phyloP scores from a whole-genome alignment of 2,797 vertebrate genomes.

The Mareca penelope region DNA sequence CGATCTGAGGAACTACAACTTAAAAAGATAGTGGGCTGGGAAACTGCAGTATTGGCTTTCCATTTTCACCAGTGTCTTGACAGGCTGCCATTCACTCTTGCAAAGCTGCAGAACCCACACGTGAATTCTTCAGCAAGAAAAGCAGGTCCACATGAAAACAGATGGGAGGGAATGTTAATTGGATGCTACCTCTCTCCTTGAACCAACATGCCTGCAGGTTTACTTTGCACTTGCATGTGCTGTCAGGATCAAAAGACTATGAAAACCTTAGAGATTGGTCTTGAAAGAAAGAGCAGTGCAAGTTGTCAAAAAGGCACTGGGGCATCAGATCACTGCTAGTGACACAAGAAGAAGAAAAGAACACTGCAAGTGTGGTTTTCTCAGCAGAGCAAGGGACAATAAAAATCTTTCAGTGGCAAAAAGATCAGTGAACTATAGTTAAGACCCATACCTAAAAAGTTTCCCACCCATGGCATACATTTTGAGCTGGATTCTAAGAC shows the following conservation, averaged over 20 bases:
- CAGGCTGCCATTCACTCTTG: background rate
- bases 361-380: background rate
- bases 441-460: background rate
- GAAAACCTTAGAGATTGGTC: background rate
- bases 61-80: fast-evolving
- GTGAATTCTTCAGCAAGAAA: background rate
- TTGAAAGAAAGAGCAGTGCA: background rate
- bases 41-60: background rate
- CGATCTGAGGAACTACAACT: fast-evolving
- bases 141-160: background rate
- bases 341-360: background rate
- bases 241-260: background rate
- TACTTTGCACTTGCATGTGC: background rate
- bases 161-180: background rate
- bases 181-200: background rate
- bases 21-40: background rate
- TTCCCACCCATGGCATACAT: background rate
- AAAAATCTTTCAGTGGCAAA: background rate
- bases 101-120: background rate
- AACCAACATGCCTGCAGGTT: background rate
- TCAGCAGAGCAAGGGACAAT: background rate
- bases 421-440: background rate
- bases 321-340: background rate
- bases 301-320: background rate
- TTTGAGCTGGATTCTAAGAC: background rate